A percentile compares a stretch with the other conserved stretches of the same genome.
Conservation (phyloP, 37 sponge, comb jelly and placozoan species). For the Trichoplax adhaerens region DNA sequence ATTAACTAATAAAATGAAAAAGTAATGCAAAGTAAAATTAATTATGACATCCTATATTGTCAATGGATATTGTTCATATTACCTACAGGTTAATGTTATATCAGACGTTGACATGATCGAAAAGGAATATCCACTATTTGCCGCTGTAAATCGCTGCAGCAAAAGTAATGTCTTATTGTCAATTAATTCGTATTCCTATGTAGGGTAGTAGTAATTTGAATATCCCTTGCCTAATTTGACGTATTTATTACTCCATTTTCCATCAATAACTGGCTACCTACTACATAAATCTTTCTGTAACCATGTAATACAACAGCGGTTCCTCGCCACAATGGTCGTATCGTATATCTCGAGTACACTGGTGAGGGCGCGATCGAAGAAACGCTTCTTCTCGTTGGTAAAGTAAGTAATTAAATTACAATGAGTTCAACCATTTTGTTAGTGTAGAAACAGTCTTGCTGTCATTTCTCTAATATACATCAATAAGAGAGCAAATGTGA, state of each 20-base stretch:
- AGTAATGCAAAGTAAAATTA: slow-evolving; percentile 5
- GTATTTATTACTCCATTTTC: too few relatives aligned
- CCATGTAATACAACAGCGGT: too few relatives aligned
- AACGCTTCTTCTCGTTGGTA: slow-evolving; percentile 24
- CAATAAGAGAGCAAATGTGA: too few relatives aligned
- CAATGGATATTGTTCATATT: too few relatives aligned
- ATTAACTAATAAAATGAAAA: background rate
- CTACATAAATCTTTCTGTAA: too few relatives aligned
- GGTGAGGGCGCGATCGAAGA: slow-evolving; percentile 11
- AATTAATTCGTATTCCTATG: background rate
- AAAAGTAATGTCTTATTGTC: slow-evolving; percentile 9
- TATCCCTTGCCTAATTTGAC: background rate
- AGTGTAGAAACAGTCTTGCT: too few relatives aligned
- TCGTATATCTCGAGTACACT: slow-evolving; percentile 9
- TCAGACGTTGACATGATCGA: slow-evolving; percentile 16
- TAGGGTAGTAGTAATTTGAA: slow-evolving; percentile 8
- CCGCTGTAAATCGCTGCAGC: slow-evolving; percentile 33
- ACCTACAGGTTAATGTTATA: slow-evolving; percentile 21
- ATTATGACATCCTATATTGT: background rate
- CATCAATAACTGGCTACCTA: too few relatives aligned
- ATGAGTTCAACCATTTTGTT: too few relatives aligned
- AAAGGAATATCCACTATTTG: slow-evolving; percentile 23
- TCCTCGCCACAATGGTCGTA: slow-evolving; percentile 1
- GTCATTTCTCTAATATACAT: too few relatives aligned
- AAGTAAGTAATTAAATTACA: background rate